Percentiles rank a stretch among this genome's conserved stretches.
Evolutionary conservation across 2,797 vertebrate genomes (phyloP).

Genomic region (Sparus aurata): DNA sequence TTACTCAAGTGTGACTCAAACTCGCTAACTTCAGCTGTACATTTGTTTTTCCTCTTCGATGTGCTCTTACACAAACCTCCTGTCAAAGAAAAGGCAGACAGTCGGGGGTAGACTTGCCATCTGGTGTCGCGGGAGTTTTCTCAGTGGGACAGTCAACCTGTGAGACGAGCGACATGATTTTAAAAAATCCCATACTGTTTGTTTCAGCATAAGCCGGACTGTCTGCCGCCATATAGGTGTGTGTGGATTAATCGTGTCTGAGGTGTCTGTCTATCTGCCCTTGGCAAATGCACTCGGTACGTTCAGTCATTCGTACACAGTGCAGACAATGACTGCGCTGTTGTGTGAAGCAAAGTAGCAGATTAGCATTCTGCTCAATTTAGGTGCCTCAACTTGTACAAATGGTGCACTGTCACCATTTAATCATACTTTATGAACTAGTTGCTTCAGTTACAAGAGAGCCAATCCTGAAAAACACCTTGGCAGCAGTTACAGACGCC

Average conservation of each 20-base stretch:
- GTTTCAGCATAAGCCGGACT: constrained; percentile 12
- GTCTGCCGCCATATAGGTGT: constrained; percentile 17
- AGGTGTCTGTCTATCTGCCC: neutral
- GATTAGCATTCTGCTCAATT: neutral
- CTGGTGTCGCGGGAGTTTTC: constrained; percentile 47
- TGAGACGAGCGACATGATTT: constrained; percentile 33
- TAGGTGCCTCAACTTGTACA: too few species aligned
- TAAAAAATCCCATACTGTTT: constrained; percentile 25
- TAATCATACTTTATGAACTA: neutral
- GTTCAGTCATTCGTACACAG: neutral
- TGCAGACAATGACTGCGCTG: constrained; percentile 10
- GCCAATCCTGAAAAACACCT: neutral
- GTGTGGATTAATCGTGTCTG: constrained; percentile 4
- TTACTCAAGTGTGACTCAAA: constrained; percentile 21
- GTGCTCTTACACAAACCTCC: constrained; percentile 26
- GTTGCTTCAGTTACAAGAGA: neutral
- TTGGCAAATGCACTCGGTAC: neutral
- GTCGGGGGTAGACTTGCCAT: constrained; percentile 53
- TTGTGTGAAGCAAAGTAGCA: neutral
- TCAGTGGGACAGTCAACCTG: constrained; percentile 51
- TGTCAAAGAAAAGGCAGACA: constrained; percentile 49
- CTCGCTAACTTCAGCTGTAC: neutral
- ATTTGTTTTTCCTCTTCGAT: neutral
- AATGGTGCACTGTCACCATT: neutral
- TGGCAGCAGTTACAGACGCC: neutral